A percentile compares a stretch with the other conserved stretches of the same genome.
Evolutionary conservation across 2,888 invertebrate genomes (phyloP).

Genomic region (Anodontia alba): DNA sequence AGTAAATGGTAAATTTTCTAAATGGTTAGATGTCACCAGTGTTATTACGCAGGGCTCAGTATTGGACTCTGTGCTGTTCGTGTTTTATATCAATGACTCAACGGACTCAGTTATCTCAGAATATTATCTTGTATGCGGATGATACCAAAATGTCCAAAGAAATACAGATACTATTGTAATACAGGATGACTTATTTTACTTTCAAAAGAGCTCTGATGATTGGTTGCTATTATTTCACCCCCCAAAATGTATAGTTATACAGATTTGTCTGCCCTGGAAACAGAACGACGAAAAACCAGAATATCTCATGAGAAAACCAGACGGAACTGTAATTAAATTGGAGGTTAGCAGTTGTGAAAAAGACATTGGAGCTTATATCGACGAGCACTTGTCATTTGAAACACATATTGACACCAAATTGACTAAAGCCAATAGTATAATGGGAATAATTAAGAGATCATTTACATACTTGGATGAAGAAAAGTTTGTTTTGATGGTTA

Average conservation of each 20-base stretch:
- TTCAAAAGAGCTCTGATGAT: not conserved
- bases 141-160: constrained; percentile 1
- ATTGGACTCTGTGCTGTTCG: not conserved
- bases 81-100: not conserved
- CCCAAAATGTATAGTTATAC: not conserved
- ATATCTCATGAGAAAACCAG: not conserved
- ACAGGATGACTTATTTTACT: not conserved
- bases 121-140: not conserved
- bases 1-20: not conserved
- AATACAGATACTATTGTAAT: not conserved
- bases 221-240: constrained; percentile 15
- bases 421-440: constrained; percentile 28
- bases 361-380: constrained; percentile 1
- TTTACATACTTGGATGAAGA: constrained; percentile 25
- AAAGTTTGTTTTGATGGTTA: constrained; percentile 9
- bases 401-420: not conserved
- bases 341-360: constrained; percentile 11
- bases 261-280: constrained; percentile 6
- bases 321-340: constrained; percentile 1
- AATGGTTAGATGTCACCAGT: not conserved
- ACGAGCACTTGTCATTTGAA: constrained; percentile 5
- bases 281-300: not conserved
- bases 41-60: not conserved
- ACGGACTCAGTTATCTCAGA: not conserved
- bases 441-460: constrained; percentile 24